Evolutionary conservation across 2,113 vertebrate species (phyloP), one percentile per base, ranked within the genome.

Genomic region (Amazona guildingii): DNA sequence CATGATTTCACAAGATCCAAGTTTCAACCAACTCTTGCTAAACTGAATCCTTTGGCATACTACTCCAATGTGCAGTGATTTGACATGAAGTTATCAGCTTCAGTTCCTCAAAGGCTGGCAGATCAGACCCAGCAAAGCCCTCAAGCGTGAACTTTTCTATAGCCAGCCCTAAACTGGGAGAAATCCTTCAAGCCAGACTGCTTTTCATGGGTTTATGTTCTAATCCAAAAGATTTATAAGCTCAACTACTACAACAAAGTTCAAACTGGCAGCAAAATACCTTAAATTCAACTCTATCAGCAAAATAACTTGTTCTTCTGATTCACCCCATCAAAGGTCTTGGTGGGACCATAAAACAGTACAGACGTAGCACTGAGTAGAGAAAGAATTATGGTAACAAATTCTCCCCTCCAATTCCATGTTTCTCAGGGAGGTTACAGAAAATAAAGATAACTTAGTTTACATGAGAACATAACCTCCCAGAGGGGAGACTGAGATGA

Each of bases 1-100:
- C 33, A 27, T 1, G 13, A n/a, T 16, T 33, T 39, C 17, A 11
- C 1, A 0, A 37, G 29, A 61, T 19, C 64, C 0, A 0, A 41
- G 55, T 41, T 57, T n/a, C 44, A 78, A 17, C 59, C 35, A 75
- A 31, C 29, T 66, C 62, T 37, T 79, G 46, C 41, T 8, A 10
- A 52, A 43, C 4, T 33, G 62, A 75, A 25, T 39, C 33, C 27
- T 63, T 68, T 80, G 51, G 27, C 0, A 0, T 20, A 16, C 24
- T 20, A 13, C 21, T 76, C 18, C 1, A 4, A 37, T 54, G 68
- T 33, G 48, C 37, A 17, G 27, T 6, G 15, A 77, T 64, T 46
- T 80, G 16, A 67, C 51, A 37, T 17, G 10, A 76, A 67, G 23
- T 43, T 80, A 49, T 18, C 11, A 25, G 21, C 54, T 51, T 33